Evolutionary conservation across 2,888 invertebrate genomes (phyloP).

Genomic region (Agrochola litura): DNA sequence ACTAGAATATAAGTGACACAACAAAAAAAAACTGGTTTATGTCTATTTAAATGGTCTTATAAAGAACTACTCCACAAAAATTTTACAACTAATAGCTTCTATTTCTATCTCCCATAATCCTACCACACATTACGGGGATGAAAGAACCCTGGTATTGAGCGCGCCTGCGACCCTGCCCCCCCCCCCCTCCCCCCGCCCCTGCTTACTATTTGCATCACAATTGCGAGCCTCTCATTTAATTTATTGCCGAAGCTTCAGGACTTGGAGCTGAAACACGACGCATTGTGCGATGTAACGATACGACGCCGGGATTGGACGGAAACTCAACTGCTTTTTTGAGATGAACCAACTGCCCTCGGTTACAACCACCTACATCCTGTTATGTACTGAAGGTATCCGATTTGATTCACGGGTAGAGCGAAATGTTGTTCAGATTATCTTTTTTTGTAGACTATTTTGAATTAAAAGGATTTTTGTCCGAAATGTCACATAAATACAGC

Average conservation of each 20-base stretch:
- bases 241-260: slow-evolving; percentile 50
- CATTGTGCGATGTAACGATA: slow-evolving; percentile 15
- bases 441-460: neutral
- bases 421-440: neutral
- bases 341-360: neutral
- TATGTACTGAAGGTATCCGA: neutral
- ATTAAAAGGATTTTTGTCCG: too few species aligned
- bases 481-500: neutral
- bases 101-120: neutral
- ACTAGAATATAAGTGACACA: neutral
- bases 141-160: slow-evolving; percentile 5
- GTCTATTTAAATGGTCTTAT: too few species aligned
- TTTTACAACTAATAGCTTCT: neutral
- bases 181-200: neutral
- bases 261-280: slow-evolving; percentile 11
- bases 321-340: neutral
- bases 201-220: slow-evolving; percentile 61
- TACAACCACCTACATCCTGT: neutral
- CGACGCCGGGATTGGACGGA: neutral
- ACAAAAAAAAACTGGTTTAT: neutral
- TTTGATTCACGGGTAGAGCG: neutral
- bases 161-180: neutral
- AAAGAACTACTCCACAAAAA: neutral
- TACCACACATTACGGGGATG: neutral
- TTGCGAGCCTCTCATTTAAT: slow-evolving; percentile 51